Evolutionary conservation across 2,797 vertebrate species (phyloP), one percentile per base, ranked within the genome.

Genomic region (Poecilia wingei): DNA sequence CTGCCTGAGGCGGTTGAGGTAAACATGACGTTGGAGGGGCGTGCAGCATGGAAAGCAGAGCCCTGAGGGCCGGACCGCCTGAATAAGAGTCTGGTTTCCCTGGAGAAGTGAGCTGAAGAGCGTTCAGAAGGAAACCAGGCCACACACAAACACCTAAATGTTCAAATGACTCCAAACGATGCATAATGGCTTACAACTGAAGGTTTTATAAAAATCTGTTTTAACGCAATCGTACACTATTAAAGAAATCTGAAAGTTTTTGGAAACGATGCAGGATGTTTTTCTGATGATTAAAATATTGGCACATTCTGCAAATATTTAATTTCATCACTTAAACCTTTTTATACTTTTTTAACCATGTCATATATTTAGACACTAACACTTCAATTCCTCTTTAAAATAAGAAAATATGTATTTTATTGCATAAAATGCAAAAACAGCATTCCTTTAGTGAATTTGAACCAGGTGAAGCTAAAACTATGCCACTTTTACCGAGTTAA

Each of bases 31-130:
- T 69, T 77, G 79, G 55, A 73, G 72, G 68, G 53, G 55, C 9
- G 49, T 72, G 79, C 75, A 36, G 82, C 87, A 88, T 88, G 83
- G 85, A 84, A 89, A 93, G 84, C 76, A 84, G 82, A 49, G 89
- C 82, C 87, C 85, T 82, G 4, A 82, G 89, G 92, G 88, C 84
- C 88, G 86, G 88, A 81, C 85, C 89, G 77, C 81, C 66, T 31
- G 74, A 83, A 92, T 86, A 93, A 91, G 87, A 88, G 88, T 80
- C 18, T 83, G 83, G 92, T 94, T 90, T 94, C 93, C 91, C 87
- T 45, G 91, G 94, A 91, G 91, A 93, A 84, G 81, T 57, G 87
- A 88, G 84, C 51, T 82, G 81, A 82, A 87, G 76, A 31, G 82
- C 87, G 77, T 90, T 91, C 78, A 86, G 79, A 49, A 71, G 49